These are phyloP conservation scores for Cancer borealis DNA, from an alignment of 2,888 invertebrate genomes.

Conservation along the genomic window DNA sequence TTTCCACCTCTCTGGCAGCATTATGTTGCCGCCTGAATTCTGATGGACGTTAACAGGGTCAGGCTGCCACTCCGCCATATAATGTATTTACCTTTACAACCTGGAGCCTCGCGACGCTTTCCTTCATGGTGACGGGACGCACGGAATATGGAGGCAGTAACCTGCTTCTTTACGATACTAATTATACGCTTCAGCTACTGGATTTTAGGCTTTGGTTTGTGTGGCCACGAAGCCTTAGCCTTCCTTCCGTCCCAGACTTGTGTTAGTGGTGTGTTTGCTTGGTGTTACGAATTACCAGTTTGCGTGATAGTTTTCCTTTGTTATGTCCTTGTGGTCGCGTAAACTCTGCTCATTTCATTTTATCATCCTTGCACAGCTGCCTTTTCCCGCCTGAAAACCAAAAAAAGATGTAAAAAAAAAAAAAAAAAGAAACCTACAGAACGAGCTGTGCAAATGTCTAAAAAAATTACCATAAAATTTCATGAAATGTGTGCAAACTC, in stretches of 20 bases:
- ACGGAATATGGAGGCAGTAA: neutral
- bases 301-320: neutral
- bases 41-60: slow-evolving; percentile 15
- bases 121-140: neutral
- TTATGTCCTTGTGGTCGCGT: neutral
- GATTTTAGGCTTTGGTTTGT: neutral
- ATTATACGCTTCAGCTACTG: neutral
- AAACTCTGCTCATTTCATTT: neutral
- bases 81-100: neutral
- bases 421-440: neutral
- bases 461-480: neutral
- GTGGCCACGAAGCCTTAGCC: neutral
- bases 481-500: neutral
- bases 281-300: neutral
- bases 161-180: neutral
- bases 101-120: neutral
- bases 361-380: neutral
- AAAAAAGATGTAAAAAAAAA: neutral
- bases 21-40: neutral
- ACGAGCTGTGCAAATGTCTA: neutral
- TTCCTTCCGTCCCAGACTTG: neutral
- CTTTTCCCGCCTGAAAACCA: neutral
- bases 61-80: neutral
- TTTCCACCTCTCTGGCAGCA: slow-evolving; percentile 9
- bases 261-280: neutral